Conservation (phyloP, 2,113 vertebrate species). For the Excalfactoria chinensis region DNA sequence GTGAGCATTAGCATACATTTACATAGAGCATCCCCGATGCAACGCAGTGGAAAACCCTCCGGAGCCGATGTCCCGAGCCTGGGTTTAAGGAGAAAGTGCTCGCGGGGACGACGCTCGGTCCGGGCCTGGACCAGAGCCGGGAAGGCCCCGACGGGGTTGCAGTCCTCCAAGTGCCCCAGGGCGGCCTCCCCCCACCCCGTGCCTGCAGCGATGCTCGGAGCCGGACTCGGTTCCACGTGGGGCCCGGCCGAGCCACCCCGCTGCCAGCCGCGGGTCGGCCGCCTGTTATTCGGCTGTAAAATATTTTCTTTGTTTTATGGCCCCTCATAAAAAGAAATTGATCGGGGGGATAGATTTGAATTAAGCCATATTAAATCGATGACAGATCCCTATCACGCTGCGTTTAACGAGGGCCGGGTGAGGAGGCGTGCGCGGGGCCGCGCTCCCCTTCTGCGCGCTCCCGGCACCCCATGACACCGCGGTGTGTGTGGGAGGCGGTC, state of each 20-base stretch:
- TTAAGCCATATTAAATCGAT: conserved; percentile 88
- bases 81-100: background rate
- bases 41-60: background rate
- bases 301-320: conserved; percentile 71
- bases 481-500: background rate
- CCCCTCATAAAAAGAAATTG: conserved; percentile 78
- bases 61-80: background rate
- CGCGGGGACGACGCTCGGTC: background rate
- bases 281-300: conserved; percentile 61
- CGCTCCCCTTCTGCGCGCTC: background rate
- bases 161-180: no score
- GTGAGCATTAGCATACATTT: conserved; percentile 70
- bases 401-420: conserved; percentile 77
- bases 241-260: background rate
- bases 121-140: no score
- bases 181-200: no score
- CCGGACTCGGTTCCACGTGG: conserved; percentile 58
- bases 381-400: conserved; percentile 85
- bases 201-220: background rate
- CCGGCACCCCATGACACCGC: no score
- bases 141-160: background rate
- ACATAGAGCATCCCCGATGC: conserved; percentile 36
- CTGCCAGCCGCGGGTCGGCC: conserved; percentile 23
- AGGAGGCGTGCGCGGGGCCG: conserved; percentile 64
- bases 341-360: conserved; percentile 82